Conservation (phyloP, 2,888 invertebrate genomes). For the Dasysyrphus albostriatus region DNA sequence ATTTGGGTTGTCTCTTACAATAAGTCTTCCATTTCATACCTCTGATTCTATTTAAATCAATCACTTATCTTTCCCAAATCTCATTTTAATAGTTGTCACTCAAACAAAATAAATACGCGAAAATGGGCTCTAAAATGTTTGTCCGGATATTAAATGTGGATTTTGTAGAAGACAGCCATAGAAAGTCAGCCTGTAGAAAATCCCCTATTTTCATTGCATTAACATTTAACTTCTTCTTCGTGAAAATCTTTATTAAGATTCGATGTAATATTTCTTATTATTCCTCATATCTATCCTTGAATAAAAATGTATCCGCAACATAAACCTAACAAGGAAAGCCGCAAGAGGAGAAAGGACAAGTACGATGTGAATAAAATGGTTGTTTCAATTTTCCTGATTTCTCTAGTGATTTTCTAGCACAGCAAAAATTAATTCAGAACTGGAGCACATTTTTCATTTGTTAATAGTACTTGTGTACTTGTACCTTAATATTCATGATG, state of each 20-base stretch:
- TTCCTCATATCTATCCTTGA: not conserved
- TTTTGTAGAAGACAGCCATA: not conserved
- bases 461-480: not conserved
- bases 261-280: not conserved
- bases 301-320: not conserved
- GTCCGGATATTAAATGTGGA: not conserved
- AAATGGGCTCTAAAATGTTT: not conserved
- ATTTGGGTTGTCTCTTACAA: not conserved
- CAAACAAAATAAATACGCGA: not conserved
- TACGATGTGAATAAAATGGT: not conserved
- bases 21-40: not conserved
- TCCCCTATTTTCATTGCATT: not conserved
- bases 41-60: not conserved
- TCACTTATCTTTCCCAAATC: not conserved
- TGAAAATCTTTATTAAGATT: not conserved
- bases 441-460: not conserved
- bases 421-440: not conserved
- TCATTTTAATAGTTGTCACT: not conserved
- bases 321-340: not conserved
- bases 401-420: slow-evolving; percentile 1
- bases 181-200: not conserved
- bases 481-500: not conserved
- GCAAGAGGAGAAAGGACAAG: not conserved
- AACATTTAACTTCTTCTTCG: not conserved
- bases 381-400: slow-evolving; percentile 1